Conservation (phyloP, 1,140 invertebrate genomes). For the Achatina immaculata region DNA sequence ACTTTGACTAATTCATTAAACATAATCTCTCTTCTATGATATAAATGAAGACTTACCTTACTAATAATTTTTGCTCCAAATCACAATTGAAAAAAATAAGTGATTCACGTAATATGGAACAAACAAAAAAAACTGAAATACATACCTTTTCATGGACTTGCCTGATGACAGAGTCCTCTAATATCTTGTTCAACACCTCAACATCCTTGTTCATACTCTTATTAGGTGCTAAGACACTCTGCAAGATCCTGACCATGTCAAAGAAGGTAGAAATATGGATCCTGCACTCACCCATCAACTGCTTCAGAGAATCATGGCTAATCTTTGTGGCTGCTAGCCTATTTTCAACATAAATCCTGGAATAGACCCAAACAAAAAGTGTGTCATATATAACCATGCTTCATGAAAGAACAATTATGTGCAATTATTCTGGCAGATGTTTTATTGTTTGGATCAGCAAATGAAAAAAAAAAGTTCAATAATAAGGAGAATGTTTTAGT, state of each 20-base stretch:
- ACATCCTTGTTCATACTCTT: neutral
- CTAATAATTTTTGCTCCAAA: no score
- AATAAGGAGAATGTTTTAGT: no score
- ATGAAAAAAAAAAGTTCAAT: no score
- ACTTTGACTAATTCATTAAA: no score
- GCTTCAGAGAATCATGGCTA: conserved; percentile 19
- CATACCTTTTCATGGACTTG: conserved; percentile 27
- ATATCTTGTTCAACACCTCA: neutral
- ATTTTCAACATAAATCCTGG: conserved; percentile 31
- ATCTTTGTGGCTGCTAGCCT: conserved; percentile 1
- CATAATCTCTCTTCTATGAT: no score
- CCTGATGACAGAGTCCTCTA: conserved; percentile 13
- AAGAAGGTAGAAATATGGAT: conserved; percentile 9
- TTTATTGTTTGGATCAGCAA: no score
- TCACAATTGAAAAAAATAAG: no score
- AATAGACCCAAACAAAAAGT: neutral
- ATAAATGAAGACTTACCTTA: no score
- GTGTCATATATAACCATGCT: neutral
- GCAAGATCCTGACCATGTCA: neutral
- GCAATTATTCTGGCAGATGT: no score
- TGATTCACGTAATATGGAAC: no score
- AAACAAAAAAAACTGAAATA: no score
- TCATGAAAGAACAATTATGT: neutral
- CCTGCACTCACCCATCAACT: conserved; percentile 27
- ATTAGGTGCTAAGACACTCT: neutral